Evolutionary conservation across 2,888 invertebrate species (phyloP).

Genomic region (Lasius platythorax): DNA sequence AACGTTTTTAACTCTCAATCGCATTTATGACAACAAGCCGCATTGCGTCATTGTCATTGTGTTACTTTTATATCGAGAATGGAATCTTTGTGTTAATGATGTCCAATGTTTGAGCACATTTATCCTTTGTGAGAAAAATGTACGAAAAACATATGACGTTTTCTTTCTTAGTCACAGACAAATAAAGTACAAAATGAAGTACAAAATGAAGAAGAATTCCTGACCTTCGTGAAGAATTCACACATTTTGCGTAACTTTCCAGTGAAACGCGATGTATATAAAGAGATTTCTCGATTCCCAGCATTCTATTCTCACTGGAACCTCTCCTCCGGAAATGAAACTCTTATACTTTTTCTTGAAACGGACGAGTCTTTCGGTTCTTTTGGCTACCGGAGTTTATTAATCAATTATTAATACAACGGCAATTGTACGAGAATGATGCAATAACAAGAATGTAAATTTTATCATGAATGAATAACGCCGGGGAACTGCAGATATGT

Average conservation of each 20-base stretch:
- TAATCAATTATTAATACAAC: slow-evolving; percentile 15
- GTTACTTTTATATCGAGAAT: slow-evolving; percentile 1
- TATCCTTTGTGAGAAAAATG: background rate
- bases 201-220: background rate
- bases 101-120: background rate
- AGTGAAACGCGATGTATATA: slow-evolving; percentile 6
- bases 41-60: background rate
- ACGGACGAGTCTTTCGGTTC: background rate
- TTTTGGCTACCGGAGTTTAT: background rate
- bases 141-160: background rate
- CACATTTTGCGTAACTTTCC: slow-evolving; percentile 18
- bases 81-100: background rate
- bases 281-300: background rate
- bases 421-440: background rate
- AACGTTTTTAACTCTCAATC: background rate
- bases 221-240: background rate
- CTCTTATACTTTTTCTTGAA: background rate
- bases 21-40: background rate
- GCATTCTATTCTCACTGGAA: background rate
- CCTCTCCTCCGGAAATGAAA: background rate
- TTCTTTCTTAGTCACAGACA: background rate
- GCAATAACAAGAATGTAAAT: background rate
- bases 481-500: background rate
- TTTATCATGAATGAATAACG: background rate
- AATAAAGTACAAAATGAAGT: background rate